Percentiles rank a stretch among this genome's conserved stretches.
Conservation (phyloP, 2,797 vertebrate species). For the Aselliscus stoliczkanus region DNA sequence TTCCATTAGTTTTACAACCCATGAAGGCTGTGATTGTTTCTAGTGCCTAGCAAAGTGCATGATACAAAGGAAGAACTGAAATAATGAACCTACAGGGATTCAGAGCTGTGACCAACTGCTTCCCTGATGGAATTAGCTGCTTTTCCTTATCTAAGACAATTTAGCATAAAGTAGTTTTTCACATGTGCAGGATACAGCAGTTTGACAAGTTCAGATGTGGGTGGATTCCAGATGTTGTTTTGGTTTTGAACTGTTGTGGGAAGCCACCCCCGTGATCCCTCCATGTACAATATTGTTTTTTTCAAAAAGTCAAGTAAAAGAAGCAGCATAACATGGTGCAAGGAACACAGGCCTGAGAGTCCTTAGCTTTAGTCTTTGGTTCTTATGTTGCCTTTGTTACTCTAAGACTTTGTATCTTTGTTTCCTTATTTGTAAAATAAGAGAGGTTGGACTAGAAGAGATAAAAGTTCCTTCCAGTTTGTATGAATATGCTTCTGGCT, state of each 20-base stretch:
- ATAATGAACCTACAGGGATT: background rate
- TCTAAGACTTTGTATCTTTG: background rate
- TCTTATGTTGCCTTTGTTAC: background rate
- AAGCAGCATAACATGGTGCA: background rate
- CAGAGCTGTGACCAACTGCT: background rate
- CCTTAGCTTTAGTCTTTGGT: background rate
- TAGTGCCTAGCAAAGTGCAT: background rate
- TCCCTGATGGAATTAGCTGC: background rate
- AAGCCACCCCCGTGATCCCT: background rate
- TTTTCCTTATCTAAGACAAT: background rate
- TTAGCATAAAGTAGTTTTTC: background rate
- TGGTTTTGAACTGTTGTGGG: background rate
- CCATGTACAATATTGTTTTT: background rate
- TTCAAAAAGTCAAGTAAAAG: background rate
- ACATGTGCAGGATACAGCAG: background rate
- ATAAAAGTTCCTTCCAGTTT: background rate
- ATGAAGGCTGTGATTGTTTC: background rate
- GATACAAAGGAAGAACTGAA: background rate
- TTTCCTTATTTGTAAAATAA: conserved; percentile 12
- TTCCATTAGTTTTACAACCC: background rate
- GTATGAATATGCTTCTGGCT: background rate
- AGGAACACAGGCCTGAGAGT: background rate
- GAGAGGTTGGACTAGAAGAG: background rate
- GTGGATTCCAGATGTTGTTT: background rate
- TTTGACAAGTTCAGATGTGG: background rate